Evolutionary conservation across 2,113 vertebrate species (phyloP).

Genomic region (Nibea coibor): DNA sequence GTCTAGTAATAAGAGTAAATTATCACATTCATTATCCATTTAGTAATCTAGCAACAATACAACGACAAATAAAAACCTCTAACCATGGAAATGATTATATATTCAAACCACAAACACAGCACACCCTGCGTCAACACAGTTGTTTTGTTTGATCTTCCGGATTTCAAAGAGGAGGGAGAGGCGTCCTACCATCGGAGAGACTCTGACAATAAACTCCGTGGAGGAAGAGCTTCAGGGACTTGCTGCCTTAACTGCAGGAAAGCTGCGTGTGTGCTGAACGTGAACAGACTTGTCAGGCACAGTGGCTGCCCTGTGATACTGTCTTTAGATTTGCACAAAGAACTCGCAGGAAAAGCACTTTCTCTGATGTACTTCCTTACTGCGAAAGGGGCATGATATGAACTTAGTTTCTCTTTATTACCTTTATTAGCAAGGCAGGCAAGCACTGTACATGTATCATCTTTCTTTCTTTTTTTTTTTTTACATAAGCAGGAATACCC

Average conservation of each 20-base stretch:
- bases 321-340: slow-evolving; percentile 68
- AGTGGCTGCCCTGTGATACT: slow-evolving; percentile 64
- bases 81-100: slow-evolving; percentile 73
- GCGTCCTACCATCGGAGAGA: slow-evolving; percentile 67
- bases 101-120: slow-evolving; percentile 77
- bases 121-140: slow-evolving; percentile 63
- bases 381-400: slow-evolving; percentile 57
- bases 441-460: slow-evolving; percentile 27
- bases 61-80: slow-evolving; percentile 64
- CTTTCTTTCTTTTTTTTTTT: slow-evolving; percentile 7
- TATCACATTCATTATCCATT: slow-evolving; percentile 55
- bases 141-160: slow-evolving; percentile 77
- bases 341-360: slow-evolving; percentile 66
- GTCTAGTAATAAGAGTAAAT: not conserved
- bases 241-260: slow-evolving; percentile 70
- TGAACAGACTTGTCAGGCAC: slow-evolving; percentile 73
- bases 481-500: slow-evolving; percentile 45
- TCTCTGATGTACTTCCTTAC: slow-evolving; percentile 70
- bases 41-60: slow-evolving; percentile 49
- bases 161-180: slow-evolving; percentile 75
- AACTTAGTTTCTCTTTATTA: slow-evolving; percentile 64
- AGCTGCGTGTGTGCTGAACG: slow-evolving; percentile 62
- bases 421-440: slow-evolving; percentile 19
- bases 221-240: slow-evolving; percentile 81
- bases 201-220: slow-evolving; percentile 76